These are phyloP conservation scores for Tetranychus urticae DNA, from an alignment of 1,140 invertebrate species.

Conservation along the genomic window DNA sequence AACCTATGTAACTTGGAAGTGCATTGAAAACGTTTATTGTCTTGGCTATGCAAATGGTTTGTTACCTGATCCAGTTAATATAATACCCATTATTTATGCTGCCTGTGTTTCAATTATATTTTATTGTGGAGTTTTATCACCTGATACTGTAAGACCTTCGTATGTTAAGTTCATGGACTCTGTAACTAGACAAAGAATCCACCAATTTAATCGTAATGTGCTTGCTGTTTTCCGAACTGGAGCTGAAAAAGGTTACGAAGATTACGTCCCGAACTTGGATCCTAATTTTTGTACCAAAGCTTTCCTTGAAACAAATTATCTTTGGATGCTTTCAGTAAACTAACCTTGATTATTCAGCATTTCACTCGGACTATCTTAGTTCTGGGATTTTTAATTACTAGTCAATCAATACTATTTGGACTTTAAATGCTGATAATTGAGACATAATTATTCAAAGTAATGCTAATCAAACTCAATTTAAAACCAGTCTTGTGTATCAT, in stretches of 20 bases:
- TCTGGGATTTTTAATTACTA: too few species aligned
- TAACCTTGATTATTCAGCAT: too few species aligned
- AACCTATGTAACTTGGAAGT: constrained; percentile 11
- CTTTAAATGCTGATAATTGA: too few species aligned
- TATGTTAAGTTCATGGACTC: constrained; percentile 57
- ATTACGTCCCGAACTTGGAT: constrained; percentile 12
- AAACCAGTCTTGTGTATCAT: too few species aligned
- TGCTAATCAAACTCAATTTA: too few species aligned
- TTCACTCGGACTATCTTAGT: too few species aligned
- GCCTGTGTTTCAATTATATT: constrained; percentile 32
- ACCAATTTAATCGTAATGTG: constrained; percentile 12
- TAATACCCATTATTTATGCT: constrained; percentile 38
- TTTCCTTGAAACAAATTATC: constrained; percentile 14
- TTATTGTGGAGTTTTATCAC: constrained; percentile 51
- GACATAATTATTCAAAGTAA: too few species aligned
- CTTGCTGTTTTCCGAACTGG: constrained; percentile 14
- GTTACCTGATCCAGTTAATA: not conserved
- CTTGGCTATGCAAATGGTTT: not conserved
- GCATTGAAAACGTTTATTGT: constrained; percentile 6
- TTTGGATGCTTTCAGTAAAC: constrained; percentile 6
- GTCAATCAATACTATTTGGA: too few species aligned
- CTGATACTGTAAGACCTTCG: constrained; percentile 43
- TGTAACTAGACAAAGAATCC: constrained; percentile 40
- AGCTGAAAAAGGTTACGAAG: constrained; percentile 11
- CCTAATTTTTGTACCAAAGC: constrained; percentile 8